Conservation (phyloP, 2,888 invertebrate species). For the Oscheius sp. region DNA sequence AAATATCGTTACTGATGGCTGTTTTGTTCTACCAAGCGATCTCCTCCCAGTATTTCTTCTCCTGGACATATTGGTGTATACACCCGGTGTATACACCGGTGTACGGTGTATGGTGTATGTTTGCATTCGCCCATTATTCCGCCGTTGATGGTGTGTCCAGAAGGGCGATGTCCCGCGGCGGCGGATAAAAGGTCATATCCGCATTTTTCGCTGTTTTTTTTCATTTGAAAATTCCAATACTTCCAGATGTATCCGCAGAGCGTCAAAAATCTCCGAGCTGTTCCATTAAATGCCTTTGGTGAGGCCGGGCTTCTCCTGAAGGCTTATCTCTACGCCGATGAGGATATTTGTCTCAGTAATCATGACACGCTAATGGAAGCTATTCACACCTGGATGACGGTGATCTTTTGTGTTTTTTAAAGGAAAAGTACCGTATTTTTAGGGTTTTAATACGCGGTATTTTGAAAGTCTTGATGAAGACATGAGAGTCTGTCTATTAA, state of each 20-base stretch:
- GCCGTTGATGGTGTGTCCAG: too few species aligned
- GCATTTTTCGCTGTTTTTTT: neutral
- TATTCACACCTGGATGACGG: slow-evolving; percentile 61
- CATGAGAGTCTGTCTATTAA: slow-evolving; percentile 87
- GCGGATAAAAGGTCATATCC: neutral
- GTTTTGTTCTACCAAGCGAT: too few species aligned
- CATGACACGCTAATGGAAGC: slow-evolving; percentile 46
- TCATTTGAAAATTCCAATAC: too few species aligned
- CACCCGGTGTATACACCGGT: too few species aligned
- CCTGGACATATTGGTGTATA: too few species aligned
- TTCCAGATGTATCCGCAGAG: slow-evolving; percentile 38
- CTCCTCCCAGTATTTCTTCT: too few species aligned
- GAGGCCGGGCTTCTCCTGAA: slow-evolving; percentile 63
- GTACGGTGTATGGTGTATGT: too few species aligned
- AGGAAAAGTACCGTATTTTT: slow-evolving; percentile 42
- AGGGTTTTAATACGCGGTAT: slow-evolving; percentile 79
- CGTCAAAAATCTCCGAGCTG: slow-evolving; percentile 30
- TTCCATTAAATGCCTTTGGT: slow-evolving; percentile 52
- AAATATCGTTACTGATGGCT: too few species aligned
- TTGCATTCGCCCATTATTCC: too few species aligned
- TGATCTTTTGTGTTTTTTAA: neutral
- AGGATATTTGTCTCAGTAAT: slow-evolving; percentile 48
- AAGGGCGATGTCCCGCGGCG: too few species aligned
- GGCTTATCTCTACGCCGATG: slow-evolving; percentile 57
- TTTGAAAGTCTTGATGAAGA: slow-evolving; percentile 89